phyloP scores from a whole-genome alignment of 2,113 vertebrate species.

The Hippocampus mohnikei region DNA sequence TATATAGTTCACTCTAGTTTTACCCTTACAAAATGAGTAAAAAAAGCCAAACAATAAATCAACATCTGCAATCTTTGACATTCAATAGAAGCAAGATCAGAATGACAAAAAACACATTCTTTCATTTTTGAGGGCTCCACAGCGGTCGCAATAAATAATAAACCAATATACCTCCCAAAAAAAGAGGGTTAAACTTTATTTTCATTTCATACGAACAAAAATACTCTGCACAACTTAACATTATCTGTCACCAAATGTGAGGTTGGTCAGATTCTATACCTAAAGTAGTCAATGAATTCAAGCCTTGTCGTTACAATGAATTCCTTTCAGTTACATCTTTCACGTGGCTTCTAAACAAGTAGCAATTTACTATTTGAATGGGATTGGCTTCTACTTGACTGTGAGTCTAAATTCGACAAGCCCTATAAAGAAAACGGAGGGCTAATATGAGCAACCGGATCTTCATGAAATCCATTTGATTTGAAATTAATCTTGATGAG shows the following conservation, averaged over 20 bases:
- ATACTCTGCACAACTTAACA: background rate
- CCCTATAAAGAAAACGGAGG: too few relatives aligned
- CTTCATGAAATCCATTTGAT: too few relatives aligned
- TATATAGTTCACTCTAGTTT: background rate
- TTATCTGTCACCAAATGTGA: too few relatives aligned
- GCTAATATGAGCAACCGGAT: too few relatives aligned
- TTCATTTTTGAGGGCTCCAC: background rate
- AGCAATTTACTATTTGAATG: background rate
- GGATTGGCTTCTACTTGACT: too few relatives aligned
- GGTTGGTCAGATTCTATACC: background rate
- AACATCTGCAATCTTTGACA: background rate
- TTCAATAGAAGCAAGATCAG: background rate
- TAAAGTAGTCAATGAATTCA: background rate
- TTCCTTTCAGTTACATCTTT: background rate
- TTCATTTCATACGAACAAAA: background rate
- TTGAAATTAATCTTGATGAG: background rate
- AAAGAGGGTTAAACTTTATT: background rate
- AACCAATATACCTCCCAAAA: background rate
- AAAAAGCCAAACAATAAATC: conserved; percentile 8
- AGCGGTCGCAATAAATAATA: background rate
- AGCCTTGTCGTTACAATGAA: background rate
- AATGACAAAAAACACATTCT: background rate
- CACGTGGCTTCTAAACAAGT: background rate
- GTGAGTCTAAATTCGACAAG: too few relatives aligned
- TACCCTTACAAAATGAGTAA: background rate